Conservation (phyloP, 2,797 vertebrate genomes). For the Masticophis lateralis region DNA sequence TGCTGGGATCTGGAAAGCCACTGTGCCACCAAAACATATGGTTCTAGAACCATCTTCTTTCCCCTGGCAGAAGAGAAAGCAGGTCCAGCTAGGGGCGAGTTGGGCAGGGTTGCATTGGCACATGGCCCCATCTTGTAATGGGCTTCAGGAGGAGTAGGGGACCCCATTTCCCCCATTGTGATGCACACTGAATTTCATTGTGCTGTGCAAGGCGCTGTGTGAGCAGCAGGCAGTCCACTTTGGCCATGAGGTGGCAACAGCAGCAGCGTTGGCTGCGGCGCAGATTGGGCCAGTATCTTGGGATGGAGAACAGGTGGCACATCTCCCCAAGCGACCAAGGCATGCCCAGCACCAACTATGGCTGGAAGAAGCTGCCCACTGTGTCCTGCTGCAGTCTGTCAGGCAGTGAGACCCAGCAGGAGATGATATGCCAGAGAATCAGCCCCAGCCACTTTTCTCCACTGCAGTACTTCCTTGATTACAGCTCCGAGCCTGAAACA, state of each 20-base stretch:
- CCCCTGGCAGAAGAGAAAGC: neutral
- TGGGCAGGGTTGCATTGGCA: neutral
- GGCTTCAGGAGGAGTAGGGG: neutral
- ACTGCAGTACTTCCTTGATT: neutral
- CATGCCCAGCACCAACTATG: neutral
- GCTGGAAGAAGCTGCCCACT: neutral
- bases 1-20: no score
- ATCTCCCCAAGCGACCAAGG: neutral
- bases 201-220: neutral
- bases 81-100: neutral
- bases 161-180: neutral
- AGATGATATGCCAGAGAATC: neutral
- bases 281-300: neutral
- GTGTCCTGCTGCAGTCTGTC: neutral
- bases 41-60: no score
- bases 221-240: neutral
- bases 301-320: neutral
- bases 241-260: slow-evolving; percentile 17
- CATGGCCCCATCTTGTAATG: neutral
- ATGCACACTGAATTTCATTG: neutral
- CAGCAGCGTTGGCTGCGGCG: slow-evolving; percentile 21
- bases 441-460: neutral
- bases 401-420: neutral
- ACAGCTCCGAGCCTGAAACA: slow-evolving; percentile 13
- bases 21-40: neutral